A percentile compares a stretch with the other conserved stretches of the same genome.
Conservation (phyloP, 2,113 vertebrate genomes). For the Oncorhynchus mykiss region DNA sequence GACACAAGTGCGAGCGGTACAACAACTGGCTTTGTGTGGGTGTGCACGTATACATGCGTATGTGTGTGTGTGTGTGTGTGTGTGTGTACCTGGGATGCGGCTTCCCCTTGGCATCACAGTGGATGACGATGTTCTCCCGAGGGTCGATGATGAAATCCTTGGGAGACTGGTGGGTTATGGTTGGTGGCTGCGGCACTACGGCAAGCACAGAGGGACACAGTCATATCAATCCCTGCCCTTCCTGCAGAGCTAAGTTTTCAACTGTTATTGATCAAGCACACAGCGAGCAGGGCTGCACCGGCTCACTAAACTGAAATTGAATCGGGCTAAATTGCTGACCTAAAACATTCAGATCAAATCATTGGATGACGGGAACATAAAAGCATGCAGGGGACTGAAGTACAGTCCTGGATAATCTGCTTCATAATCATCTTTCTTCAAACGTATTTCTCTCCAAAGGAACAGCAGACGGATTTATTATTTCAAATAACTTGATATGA, state of each 20-base stretch:
- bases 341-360: slow-evolving; percentile 61
- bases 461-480: not conserved
- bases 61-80: slow-evolving; percentile 68
- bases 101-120: slow-evolving; percentile 95
- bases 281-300: slow-evolving; percentile 17
- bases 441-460: slow-evolving; percentile 49
- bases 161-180: slow-evolving; percentile 90
- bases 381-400: slow-evolving; percentile 45
- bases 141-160: slow-evolving; percentile 98
- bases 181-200: slow-evolving; percentile 93
- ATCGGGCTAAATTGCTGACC: slow-evolving; percentile 37
- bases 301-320: slow-evolving; percentile 25
- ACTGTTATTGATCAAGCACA: slow-evolving; percentile 65
- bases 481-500: not conserved
- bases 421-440: slow-evolving; percentile 42
- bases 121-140: slow-evolving; percentile 94
- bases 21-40: slow-evolving; percentile 11
- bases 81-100: slow-evolving; percentile 84
- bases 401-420: slow-evolving; percentile 37
- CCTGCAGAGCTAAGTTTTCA: slow-evolving; percentile 39
- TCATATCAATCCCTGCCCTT: slow-evolving; percentile 46
- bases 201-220: slow-evolving; percentile 61
- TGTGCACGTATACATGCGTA: slow-evolving; percentile 3
- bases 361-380: slow-evolving; percentile 23
- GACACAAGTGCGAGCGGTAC: no score